These are phyloP conservation scores for Ophion ventricosus DNA, from an alignment of 2,888 invertebrate genomes.

Conservation along the genomic window DNA sequence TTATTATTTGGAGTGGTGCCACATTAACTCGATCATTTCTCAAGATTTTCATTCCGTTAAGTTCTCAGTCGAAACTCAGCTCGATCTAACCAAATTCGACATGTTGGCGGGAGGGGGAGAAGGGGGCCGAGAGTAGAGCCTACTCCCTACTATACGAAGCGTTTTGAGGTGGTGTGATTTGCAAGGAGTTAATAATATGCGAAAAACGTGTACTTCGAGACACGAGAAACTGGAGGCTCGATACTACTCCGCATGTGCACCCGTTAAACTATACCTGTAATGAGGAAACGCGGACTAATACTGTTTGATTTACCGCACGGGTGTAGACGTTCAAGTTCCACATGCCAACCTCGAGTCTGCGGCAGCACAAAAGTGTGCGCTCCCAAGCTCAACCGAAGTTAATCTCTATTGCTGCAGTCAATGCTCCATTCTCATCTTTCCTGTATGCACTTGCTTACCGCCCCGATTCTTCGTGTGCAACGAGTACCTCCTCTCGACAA, in stretches of 20 bases:
- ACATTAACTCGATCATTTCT: too few relatives aligned
- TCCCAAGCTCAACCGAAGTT: conserved; percentile 2
- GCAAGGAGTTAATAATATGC: conserved; percentile 7
- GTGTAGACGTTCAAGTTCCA: conserved; percentile 66
- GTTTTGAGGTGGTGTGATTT: conserved; percentile 57
- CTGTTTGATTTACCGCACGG: conserved; percentile 71
- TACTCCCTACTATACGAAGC: background rate
- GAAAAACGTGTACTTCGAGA: conserved; percentile 4
- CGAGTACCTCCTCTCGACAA: conserved; percentile 15
- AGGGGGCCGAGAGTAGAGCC: too few relatives aligned
- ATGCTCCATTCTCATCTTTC: conserved; percentile 41
- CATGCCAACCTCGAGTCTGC: conserved; percentile 53
- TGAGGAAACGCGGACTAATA: conserved; percentile 69
- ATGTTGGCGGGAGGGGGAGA: too few relatives aligned
- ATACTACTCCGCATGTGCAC: conserved; percentile 2
- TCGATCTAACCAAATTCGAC: too few relatives aligned
- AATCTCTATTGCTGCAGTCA: conserved; percentile 3
- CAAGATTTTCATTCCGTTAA: too few relatives aligned
- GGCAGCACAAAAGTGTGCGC: conserved; percentile 4
- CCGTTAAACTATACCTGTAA: conserved; percentile 68
- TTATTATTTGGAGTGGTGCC: too few relatives aligned
- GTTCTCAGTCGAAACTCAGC: too few relatives aligned
- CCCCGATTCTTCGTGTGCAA: background rate
- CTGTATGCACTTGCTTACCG: background rate
- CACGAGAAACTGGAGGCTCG: conserved; percentile 13